phyloP scores from a whole-genome alignment of 2,888 invertebrate genomes.

The Himalopsyche japonica region DNA sequence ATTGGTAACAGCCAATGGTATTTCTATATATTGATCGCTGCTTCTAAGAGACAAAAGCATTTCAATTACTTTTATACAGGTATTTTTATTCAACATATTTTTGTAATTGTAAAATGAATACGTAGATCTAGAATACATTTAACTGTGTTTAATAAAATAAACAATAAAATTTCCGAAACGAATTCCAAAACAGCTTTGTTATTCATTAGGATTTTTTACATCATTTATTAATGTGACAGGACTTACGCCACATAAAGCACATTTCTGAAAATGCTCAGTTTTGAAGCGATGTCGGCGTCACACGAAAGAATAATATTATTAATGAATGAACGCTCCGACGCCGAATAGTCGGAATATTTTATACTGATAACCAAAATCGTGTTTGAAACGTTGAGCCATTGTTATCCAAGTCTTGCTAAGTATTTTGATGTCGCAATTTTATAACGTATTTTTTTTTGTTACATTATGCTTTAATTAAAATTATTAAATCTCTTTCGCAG shows the following conservation, averaged over 20 bases:
- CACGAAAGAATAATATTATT: background rate
- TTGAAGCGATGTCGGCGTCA: background rate
- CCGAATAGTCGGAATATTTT: background rate
- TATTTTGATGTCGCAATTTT: background rate
- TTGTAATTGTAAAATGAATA: background rate
- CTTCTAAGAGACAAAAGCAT: no score
- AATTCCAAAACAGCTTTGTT: background rate
- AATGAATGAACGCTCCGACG: background rate
- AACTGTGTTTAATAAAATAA: background rate
- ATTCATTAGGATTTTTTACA: background rate
- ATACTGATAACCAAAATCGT: background rate
- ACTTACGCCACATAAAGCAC: background rate
- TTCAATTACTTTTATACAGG: no score
- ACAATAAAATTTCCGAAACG: background rate
- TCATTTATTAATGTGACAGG: conserved; percentile 1
- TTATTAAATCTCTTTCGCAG: no score
- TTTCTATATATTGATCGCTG: no score
- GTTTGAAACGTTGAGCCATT: background rate
- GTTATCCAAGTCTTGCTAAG: background rate
- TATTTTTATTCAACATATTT: no score
- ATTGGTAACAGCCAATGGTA: no score
- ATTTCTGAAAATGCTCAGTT: background rate
- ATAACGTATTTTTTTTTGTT: background rate
- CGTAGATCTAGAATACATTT: background rate
- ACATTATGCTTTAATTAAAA: no score